A percentile compares a stretch with the other conserved stretches of the same genome.
Conservation (phyloP, 92 coral and sea anemone species). For the Scolanthus callimorphus region DNA sequence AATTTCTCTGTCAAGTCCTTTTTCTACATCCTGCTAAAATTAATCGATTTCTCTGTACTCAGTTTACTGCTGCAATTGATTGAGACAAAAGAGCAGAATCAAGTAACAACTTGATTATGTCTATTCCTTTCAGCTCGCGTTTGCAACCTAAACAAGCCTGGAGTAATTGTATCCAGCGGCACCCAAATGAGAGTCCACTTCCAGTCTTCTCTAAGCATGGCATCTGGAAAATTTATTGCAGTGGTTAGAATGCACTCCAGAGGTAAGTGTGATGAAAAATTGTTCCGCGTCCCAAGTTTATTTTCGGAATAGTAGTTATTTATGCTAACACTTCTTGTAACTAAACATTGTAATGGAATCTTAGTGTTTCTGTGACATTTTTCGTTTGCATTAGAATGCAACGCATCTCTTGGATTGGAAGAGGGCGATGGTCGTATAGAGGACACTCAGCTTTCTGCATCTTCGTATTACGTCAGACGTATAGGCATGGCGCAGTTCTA, state of each 20-base stretch:
- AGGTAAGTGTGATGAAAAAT: too few relatives aligned
- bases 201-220: slow-evolving; percentile 36
- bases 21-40: too few relatives aligned
- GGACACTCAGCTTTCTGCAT: slow-evolving; percentile 64
- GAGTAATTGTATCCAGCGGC: slow-evolving; percentile 69
- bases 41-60: too few relatives aligned
- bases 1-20: too few relatives aligned
- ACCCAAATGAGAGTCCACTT: slow-evolving; percentile 63
- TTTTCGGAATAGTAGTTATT: neutral
- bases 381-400: slow-evolving; percentile 63
- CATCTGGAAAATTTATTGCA: slow-evolving; percentile 58
- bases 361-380: too few relatives aligned
- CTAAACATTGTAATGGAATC: too few relatives aligned
- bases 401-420: slow-evolving; percentile 72
- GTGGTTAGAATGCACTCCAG: slow-evolving; percentile 47
- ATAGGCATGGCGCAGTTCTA: slow-evolving; percentile 14
- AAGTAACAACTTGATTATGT: too few relatives aligned
- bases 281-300: too few relatives aligned
- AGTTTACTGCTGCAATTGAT: too few relatives aligned
- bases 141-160: slow-evolving; percentile 55
- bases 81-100: too few relatives aligned
- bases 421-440: slow-evolving; percentile 69
- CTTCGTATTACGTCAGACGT: slow-evolving; percentile 32
- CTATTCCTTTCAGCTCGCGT: slow-evolving; percentile 35
- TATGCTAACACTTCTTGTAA: neutral